Base-by-base conservation (phyloP, 2,797 vertebrate genomes). In the Pseudopleuronectes americanus region DNA sequence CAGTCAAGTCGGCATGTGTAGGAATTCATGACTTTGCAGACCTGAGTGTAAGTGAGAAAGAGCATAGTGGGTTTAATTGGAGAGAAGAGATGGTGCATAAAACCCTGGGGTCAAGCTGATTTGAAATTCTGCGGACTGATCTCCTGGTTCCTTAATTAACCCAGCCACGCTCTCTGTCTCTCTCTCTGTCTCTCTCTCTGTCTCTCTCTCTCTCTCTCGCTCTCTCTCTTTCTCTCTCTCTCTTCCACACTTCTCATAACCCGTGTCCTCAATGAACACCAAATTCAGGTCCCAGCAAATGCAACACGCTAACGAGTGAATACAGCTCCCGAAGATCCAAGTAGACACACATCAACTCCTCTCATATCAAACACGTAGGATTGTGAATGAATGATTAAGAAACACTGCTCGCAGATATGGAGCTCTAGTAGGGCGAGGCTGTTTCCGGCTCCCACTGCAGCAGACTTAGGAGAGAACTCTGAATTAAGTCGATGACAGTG, bases 341-440 rank as follows among this genome's bases (percentile, higher is more conserved):
- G 73, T 22, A 31, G 67, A 85, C 73, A 71, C 70, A 64, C 60
- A 75, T 86, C 73, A 84, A 66, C 68, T 74, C 64, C 58, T 41
- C 54, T 76, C 57, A 55, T 36, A 57, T 68, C 56, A 83, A 79
- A 69, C 77, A 71, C 58, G 55, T 83, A 74, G 4, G 38, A 57
- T 83, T 66, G 56, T 84, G 82, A 88, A 82, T 80, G 77, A 76
- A 72, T 77, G 77, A 82, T 84, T 66, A 83, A 77, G 55, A 86
- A 85, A 83, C 77, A 64, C 64, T 28, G 61, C 64, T 28, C 17
- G 70, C 65, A 33, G 61, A 74, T 73, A 76, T 77, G 65, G 55
- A 72, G 76, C 64, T 81, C 75, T 77, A 80, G 76, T 77, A 56
- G 71, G 68, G 71, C n/a, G 1, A 69, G 64, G 60, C 56, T 52